These are phyloP conservation scores for Sturnus vulgaris DNA, from an alignment of 2,113 vertebrate species.

Conservation along the genomic window DNA sequence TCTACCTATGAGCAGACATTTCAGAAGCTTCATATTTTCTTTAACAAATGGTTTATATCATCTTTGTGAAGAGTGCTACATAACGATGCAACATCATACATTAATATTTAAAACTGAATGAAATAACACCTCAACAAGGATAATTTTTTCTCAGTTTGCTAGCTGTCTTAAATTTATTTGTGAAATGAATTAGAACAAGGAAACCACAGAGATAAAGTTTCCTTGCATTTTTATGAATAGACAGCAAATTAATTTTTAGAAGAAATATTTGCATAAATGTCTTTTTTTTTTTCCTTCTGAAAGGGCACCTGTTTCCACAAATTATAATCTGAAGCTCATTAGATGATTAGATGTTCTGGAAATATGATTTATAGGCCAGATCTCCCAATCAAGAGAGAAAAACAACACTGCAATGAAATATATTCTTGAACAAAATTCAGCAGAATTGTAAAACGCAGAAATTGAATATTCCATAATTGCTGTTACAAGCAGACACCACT, in stretches of 20 bases:
- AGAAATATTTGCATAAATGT: constrained; percentile 24
- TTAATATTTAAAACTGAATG: constrained; percentile 74
- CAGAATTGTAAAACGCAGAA: background rate
- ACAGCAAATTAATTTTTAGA: constrained; percentile 24
- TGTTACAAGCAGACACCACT: background rate
- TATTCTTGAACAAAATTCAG: background rate
- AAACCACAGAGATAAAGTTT: background rate
- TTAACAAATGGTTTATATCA: constrained; percentile 53
- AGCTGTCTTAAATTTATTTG: constrained; percentile 60
- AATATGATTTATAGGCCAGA: background rate
- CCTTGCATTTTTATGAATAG: constrained; percentile 27
- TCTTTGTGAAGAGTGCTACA: constrained; percentile 59
- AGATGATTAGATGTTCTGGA: constrained; percentile 30
- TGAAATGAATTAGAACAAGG: constrained; percentile 46
- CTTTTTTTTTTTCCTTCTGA: background rate
- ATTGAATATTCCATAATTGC: background rate
- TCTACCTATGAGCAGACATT: constrained; percentile 51
- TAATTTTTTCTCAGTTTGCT: constrained; percentile 58
- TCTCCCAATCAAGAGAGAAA: constrained; percentile 22
- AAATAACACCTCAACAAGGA: constrained; percentile 66
- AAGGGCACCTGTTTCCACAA: constrained; percentile 25
- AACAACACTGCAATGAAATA: background rate
- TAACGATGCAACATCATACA: constrained; percentile 61
- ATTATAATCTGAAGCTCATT: constrained; percentile 26
- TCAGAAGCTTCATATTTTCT: constrained; percentile 57